Base-by-base conservation (phyloP, 2,113 vertebrate species). In the Poeciliopsis occidentalis region DNA sequence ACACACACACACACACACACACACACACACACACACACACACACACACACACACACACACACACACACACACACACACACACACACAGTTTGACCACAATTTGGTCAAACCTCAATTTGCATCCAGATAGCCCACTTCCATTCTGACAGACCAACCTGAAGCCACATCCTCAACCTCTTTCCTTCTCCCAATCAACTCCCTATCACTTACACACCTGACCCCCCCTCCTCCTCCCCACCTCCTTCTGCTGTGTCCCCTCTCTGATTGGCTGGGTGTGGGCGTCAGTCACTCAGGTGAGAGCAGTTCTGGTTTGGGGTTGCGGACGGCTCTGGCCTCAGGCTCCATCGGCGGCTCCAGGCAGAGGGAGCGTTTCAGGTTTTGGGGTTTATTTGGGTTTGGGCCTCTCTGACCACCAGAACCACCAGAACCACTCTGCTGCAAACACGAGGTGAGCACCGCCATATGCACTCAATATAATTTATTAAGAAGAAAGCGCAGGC, bases 71-170 rank as follows among this genome's bases (percentile, higher is more conserved):
- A 68, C 31, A 78, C 34, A 68, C 31, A 78, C 67, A 61, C 39
- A 79, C 68, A 79, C 69, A 78, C 66, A 71, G 78, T 37, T 26
- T 67, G 67, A 86, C 83, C 78, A 86, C 76, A 81, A 4, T 85
- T 67, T 80, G 84, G 83, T 80, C 69, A 79, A 79, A 82, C 68
- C 78, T 73, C 31, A 61, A 90, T 93, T 93, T 93, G 92, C 92
- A 93, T 93, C 67, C 66, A 70, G 61, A 66, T 27, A 88, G 82
- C 67, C 89, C 89, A 92, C 83, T 84, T 91, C 89, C 88, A 90
- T 8, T 57, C 73, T 57, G 64, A 67, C 68, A 41, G 66, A 39
- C 80, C 15, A 19, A 75, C 37, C 66, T 74, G 3, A 88, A 84
- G 24, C 91, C 91, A 93, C 90, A 92, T 93, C 89, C 91, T 90